phyloP scores from a whole-genome alignment of 2,113 vertebrate species.

The Petroica traversi region DNA sequence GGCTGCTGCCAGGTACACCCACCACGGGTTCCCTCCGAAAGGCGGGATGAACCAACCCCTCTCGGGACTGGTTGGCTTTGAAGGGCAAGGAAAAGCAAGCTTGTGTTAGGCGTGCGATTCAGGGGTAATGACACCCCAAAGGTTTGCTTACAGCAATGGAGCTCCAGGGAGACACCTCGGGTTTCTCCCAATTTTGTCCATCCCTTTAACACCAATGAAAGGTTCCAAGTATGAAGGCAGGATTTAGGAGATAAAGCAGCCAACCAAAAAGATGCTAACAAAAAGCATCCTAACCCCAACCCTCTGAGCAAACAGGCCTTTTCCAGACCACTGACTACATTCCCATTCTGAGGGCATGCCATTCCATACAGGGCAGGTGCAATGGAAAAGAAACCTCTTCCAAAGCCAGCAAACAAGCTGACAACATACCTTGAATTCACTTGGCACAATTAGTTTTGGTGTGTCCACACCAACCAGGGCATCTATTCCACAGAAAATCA shows the following conservation, averaged over 20 bases:
- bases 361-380: neutral
- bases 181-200: neutral
- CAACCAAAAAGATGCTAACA: neutral
- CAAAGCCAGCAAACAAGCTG: neutral
- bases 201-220: neutral
- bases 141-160: neutral
- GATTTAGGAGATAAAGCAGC: neutral
- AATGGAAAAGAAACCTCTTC: neutral
- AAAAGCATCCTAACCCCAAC: neutral
- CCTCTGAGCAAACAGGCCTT: rapidly evolving
- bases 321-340: neutral
- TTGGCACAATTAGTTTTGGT: conserved; percentile 96
- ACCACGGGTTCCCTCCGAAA: conserved; percentile 97
- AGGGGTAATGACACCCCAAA: neutral
- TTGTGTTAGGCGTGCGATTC: neutral
- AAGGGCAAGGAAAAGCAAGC: neutral
- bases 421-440: conserved; percentile 90
- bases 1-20: conserved; percentile 91
- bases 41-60: conserved; percentile 93
- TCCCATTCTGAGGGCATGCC: neutral
- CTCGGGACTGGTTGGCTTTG: conserved; percentile 90
- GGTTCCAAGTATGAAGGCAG: neutral
- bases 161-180: neutral
- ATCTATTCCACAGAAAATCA: conserved; percentile 94
- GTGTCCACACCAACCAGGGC: conserved; percentile 93